A percentile compares a stretch with the other conserved stretches of the same genome.
Evolutionary conservation across 2,888 invertebrate genomes (phyloP).

Genomic region (Beris morrisii): DNA sequence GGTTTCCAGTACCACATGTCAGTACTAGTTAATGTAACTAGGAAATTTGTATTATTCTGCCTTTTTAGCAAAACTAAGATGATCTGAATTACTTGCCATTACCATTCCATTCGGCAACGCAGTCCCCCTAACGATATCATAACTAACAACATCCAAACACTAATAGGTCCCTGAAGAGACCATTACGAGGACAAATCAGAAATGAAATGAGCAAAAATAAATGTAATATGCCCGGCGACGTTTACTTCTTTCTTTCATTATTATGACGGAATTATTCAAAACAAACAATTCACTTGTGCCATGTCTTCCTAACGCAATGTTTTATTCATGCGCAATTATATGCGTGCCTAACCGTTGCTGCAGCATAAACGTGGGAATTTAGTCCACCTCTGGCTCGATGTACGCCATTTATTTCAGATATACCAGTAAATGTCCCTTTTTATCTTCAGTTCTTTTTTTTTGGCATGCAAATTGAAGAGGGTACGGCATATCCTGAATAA

Average conservation of each 20-base stretch:
- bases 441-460: not conserved
- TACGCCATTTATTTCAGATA: constrained; percentile 7
- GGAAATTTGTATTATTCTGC: no score
- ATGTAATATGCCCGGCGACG: constrained; percentile 4
- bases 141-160: not conserved
- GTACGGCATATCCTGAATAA: not conserved
- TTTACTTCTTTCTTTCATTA: constrained; percentile 1
- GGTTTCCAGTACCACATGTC: no score
- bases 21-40: no score
- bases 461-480: constrained; percentile 19
- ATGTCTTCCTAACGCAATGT: constrained; percentile 30
- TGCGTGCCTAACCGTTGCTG: constrained; percentile 14
- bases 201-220: constrained; percentile 20
- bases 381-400: not conserved
- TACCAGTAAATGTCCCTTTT: constrained; percentile 17
- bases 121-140: not conserved
- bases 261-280: constrained; percentile 26
- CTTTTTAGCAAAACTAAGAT: no score
- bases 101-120: no score
- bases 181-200: constrained; percentile 16
- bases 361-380: constrained; percentile 15
- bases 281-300: constrained; percentile 26
- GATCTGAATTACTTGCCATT: no score
- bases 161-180: constrained; percentile 12
- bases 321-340: constrained; percentile 32